Evolutionary conservation across 2,888 invertebrate species (phyloP).

Genomic region (Nemotelus nigrinus): DNA sequence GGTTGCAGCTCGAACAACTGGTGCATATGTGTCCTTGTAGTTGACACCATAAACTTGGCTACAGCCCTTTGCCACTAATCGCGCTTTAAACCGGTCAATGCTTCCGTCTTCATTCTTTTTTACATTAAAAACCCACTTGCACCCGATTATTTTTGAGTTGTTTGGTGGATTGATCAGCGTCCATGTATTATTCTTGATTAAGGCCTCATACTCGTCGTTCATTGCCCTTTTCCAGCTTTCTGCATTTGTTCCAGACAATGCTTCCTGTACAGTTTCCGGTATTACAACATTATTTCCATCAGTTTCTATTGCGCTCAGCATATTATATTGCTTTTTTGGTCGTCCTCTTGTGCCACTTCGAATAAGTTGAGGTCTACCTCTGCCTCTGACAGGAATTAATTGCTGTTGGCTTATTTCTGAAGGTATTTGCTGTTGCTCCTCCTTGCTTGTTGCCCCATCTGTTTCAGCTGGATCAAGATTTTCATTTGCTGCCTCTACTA

Average conservation of each 20-base stretch:
- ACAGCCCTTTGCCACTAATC: background rate
- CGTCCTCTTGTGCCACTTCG: no score
- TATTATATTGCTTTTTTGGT: background rate
- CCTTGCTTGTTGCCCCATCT: no score
- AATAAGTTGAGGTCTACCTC: no score
- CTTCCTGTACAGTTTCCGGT: background rate
- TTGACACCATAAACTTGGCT: slow-evolving; percentile 40
- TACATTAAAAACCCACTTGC: background rate
- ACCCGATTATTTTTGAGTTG: background rate
- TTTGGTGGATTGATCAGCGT: background rate
- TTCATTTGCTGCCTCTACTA: no score
- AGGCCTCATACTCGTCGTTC: background rate
- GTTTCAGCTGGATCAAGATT: no score
- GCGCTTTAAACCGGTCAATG: background rate
- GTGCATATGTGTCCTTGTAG: slow-evolving; percentile 49
- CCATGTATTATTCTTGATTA: background rate
- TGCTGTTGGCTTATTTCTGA: no score
- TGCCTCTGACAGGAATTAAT: no score
- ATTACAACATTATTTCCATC: background rate
- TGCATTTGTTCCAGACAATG: background rate
- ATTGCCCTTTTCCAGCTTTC: background rate
- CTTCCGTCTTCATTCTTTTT: background rate
- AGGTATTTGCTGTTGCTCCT: no score
- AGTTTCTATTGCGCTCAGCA: background rate
- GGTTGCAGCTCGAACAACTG: slow-evolving; percentile 20